A percentile compares a stretch with the other conserved stretches of the same genome.
phyloP scores from a whole-genome alignment of 1,140 invertebrate genomes.

The Meteorus sp. region DNA sequence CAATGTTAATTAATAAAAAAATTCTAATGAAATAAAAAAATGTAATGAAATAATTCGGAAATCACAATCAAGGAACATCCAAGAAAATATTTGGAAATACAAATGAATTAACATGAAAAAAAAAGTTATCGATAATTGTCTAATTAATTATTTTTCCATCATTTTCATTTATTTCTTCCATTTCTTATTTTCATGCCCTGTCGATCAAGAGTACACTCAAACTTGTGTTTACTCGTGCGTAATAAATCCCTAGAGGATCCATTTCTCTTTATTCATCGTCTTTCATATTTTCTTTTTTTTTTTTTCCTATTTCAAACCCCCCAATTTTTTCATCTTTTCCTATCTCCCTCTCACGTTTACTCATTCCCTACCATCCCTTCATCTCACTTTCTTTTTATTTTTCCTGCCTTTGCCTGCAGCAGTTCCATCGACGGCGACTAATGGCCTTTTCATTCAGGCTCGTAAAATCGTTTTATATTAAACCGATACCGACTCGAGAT shows the following conservation, averaged over 20 bases:
- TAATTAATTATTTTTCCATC: too few relatives aligned
- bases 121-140: too few relatives aligned
- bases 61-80: too few relatives aligned
- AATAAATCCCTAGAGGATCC: slow-evolving; percentile 11
- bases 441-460: slow-evolving; percentile 43
- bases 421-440: slow-evolving; percentile 37
- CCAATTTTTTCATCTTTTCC: too few relatives aligned
- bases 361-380: too few relatives aligned
- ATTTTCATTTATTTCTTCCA: too few relatives aligned
- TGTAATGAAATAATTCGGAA: too few relatives aligned
- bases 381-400: slow-evolving; percentile 21
- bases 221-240: slow-evolving; percentile 7
- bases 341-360: slow-evolving; percentile 23
- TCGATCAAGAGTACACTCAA: slow-evolving; percentile 3
- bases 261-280: slow-evolving; percentile 13
- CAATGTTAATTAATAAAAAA: too few relatives aligned
- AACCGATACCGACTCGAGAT: slow-evolving; percentile 38
- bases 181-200: neutral
- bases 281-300: slow-evolving; percentile 20
- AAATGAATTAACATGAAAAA: too few relatives aligned
- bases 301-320: slow-evolving; percentile 1
- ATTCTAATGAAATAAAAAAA: too few relatives aligned
- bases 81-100: too few relatives aligned
- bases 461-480: slow-evolving; percentile 46
- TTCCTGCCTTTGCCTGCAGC: slow-evolving; percentile 19